A percentile compares a stretch with the other conserved stretches of the same genome.
Evolutionary conservation across 2,797 vertebrate species (phyloP).

Genomic region (Adelosebastes latens): DNA sequence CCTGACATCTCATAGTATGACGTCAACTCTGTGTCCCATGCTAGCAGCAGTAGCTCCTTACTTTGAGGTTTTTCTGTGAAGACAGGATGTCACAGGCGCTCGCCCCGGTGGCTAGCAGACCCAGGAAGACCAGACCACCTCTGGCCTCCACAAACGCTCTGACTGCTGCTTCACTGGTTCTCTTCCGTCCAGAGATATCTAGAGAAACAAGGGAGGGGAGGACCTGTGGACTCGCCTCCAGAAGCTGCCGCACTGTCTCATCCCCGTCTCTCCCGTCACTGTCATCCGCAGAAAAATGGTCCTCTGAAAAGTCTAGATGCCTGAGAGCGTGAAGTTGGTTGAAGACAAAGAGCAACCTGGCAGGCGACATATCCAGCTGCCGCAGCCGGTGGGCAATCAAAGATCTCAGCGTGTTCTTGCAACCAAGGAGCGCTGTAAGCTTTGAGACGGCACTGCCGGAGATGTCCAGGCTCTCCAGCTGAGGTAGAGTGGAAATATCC

Average conservation of each 20-base stretch:
- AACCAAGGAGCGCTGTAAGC: conserved; percentile 88
- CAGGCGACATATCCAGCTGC: conserved; percentile 90
- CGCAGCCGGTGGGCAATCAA: conserved; percentile 90
- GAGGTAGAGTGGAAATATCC: conserved; percentile 90
- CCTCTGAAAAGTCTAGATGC: conserved; percentile 94
- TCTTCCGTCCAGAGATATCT: conserved; percentile 92
- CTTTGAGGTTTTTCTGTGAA: conserved; percentile 89
- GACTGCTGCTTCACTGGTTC: conserved; percentile 86
- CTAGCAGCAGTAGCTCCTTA: conserved; percentile 58
- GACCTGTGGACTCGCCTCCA: conserved; percentile 86
- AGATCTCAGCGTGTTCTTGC: conserved; percentile 88
- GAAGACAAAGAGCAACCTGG: conserved; percentile 87
- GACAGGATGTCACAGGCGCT: conserved; percentile 89
- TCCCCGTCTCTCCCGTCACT: conserved; percentile 64
- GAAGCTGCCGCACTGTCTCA: conserved; percentile 84
- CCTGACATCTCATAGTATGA: not conserved
- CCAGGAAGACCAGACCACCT: conserved; percentile 89
- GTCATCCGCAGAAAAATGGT: conserved; percentile 87
- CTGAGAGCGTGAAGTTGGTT: conserved; percentile 80
- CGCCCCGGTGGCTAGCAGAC: conserved; percentile 90
- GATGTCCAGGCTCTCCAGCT: conserved; percentile 92
- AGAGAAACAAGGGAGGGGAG: conserved; percentile 90
- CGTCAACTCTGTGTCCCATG: not conserved
- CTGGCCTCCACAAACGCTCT: conserved; percentile 87
- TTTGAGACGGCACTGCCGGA: conserved; percentile 91